A percentile compares a stretch with the other conserved stretches of the same genome.
phyloP scores from a whole-genome alignment of 1,140 invertebrate genomes.

The Charaxes varanes region DNA sequence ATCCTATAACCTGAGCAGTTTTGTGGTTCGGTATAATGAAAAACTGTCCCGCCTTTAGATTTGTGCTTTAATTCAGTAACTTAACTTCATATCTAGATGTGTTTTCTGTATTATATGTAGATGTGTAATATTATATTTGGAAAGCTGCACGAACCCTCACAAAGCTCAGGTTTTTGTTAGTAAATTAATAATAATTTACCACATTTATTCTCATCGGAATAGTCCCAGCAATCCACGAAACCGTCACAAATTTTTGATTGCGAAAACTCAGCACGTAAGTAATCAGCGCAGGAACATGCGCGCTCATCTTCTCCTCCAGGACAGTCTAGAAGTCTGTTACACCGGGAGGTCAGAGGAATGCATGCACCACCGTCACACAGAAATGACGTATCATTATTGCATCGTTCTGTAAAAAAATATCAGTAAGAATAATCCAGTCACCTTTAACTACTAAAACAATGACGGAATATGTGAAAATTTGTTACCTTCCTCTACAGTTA shows the following conservation, averaged over 20 bases:
- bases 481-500: constrained; percentile 13
- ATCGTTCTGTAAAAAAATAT: constrained; percentile 54
- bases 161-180: too few relatives aligned
- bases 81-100: too few relatives aligned
- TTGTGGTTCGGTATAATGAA: too few relatives aligned
- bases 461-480: too few relatives aligned
- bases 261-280: constrained; percentile 80
- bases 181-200: constrained; percentile 76
- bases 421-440: too few relatives aligned
- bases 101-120: too few relatives aligned
- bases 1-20: too few relatives aligned
- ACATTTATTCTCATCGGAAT: constrained; percentile 85
- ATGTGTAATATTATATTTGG: too few relatives aligned
- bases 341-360: constrained; percentile 78
- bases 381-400: constrained; percentile 68
- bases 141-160: too few relatives aligned
- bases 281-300: constrained; percentile 85
- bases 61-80: too few relatives aligned
- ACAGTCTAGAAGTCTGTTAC: constrained; percentile 86
- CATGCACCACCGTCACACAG: constrained; percentile 80
- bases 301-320: constrained; percentile 81
- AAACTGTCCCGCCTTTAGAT: too few relatives aligned
- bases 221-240: constrained; percentile 86
- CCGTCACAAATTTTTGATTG: constrained; percentile 88
- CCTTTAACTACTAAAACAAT: too few relatives aligned